These are phyloP conservation scores for Otis tarda DNA, from an alignment of 2,113 vertebrate species.

Conservation along the genomic window DNA sequence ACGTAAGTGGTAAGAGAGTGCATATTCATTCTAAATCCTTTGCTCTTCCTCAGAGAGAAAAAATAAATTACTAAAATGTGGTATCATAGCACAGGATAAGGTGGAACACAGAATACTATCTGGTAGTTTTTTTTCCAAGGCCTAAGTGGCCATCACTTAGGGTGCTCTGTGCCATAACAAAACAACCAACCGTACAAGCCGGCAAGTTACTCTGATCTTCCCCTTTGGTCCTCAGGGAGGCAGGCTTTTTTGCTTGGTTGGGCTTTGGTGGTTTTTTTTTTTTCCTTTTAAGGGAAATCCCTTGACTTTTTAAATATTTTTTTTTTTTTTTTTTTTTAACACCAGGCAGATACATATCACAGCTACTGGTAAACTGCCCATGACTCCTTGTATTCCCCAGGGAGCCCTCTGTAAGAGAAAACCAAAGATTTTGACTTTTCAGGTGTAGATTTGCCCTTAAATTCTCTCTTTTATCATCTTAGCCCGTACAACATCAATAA, in stretches of 20 bases:
- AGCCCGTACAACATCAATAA: constrained; percentile 27
- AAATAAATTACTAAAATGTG: not conserved
- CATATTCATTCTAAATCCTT: not conserved
- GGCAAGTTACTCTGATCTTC: constrained; percentile 27
- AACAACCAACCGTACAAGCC: not conserved
- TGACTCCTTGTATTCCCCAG: constrained; percentile 42
- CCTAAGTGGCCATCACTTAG: not conserved
- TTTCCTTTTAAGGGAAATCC: not conserved
- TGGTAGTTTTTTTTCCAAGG: not conserved
- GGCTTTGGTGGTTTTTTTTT: not conserved
- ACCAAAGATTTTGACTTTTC: constrained; percentile 62
- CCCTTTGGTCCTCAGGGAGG: not conserved
- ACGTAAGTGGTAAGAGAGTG: not conserved
- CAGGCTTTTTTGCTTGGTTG: not conserved
- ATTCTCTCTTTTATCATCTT: constrained; percentile 49
- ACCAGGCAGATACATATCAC: constrained; percentile 25
- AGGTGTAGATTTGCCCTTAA: constrained; percentile 42
- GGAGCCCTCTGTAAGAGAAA: constrained; percentile 38
- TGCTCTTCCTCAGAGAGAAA: not conserved
- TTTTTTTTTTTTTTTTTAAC: not conserved
- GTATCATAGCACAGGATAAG: not conserved
- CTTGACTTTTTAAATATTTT: not conserved
- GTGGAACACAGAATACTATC: not conserved
- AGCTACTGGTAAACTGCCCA: constrained; percentile 27
- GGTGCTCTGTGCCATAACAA: not conserved